Conservation (phyloP, 2,888 invertebrate genomes). For the Kryphioiulus occultus region DNA sequence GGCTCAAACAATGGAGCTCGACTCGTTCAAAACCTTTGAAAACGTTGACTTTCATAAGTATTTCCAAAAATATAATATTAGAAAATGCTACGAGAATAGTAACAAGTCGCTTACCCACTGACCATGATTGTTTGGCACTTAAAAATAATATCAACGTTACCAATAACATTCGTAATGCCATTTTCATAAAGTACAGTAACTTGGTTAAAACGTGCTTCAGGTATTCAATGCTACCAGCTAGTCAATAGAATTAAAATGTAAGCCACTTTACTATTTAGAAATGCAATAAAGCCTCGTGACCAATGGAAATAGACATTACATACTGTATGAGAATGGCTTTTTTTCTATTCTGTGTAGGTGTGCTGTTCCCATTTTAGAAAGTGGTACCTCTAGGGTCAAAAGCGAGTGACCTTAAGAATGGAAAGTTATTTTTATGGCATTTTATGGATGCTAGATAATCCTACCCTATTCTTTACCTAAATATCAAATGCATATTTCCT, state of each 20-base stretch:
- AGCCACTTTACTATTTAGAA: neutral
- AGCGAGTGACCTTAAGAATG: constrained; percentile 23
- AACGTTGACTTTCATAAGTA: neutral
- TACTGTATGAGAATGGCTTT: too few species aligned
- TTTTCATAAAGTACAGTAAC: neutral
- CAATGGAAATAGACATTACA: neutral
- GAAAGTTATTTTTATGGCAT: constrained; percentile 11
- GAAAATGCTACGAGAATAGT: neutral
- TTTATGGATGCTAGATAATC: neutral
- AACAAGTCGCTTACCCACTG: neutral
- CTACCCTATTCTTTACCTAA: neutral
- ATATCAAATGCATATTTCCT: neutral
- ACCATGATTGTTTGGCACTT: neutral
- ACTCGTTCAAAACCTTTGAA: neutral
- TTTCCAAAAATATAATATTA: neutral
- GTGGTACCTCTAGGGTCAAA: constrained; percentile 23
- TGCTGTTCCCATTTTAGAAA: constrained; percentile 23
- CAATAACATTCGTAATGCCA: neutral
- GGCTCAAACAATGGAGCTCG: neutral
- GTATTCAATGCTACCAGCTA: neutral
- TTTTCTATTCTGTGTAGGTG: neutral
- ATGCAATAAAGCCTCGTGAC: neutral
- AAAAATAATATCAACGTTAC: neutral
- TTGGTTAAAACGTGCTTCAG: neutral
- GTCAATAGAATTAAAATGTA: neutral